These are phyloP conservation scores for Parus major DNA, from an alignment of 2,113 vertebrate species.

Conservation along the genomic window DNA sequence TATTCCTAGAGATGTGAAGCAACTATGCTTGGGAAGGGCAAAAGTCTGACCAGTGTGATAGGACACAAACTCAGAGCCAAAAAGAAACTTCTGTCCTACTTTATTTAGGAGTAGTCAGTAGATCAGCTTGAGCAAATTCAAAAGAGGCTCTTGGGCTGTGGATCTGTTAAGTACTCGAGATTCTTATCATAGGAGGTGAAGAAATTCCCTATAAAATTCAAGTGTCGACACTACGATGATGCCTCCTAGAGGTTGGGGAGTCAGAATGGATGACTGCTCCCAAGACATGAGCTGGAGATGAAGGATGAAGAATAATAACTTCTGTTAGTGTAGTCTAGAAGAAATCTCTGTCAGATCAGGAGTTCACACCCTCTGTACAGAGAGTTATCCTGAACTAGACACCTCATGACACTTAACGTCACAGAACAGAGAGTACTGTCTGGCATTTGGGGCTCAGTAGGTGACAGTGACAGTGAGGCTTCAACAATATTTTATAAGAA, in stretches of 20 bases:
- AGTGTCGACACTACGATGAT: accelerated
- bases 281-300: background rate
- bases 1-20: background rate
- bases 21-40: background rate
- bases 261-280: background rate
- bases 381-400: background rate
- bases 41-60: background rate
- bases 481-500: background rate
- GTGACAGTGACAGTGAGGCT: background rate
- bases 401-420: background rate
- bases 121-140: background rate
- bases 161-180: background rate
- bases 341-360: background rate
- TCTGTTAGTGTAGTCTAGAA: background rate
- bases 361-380: background rate
- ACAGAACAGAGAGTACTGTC: background rate
- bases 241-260: background rate
- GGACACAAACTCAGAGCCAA: background rate
- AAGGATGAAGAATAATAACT: background rate
- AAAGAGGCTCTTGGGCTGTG: background rate
- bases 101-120: background rate
- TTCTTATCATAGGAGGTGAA: background rate
- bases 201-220: background rate
- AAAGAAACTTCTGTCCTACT: background rate
- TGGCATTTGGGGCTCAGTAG: background rate